Evolutionary conservation across 2,888 invertebrate species (phyloP).

Genomic region (Aphrophora alni): DNA sequence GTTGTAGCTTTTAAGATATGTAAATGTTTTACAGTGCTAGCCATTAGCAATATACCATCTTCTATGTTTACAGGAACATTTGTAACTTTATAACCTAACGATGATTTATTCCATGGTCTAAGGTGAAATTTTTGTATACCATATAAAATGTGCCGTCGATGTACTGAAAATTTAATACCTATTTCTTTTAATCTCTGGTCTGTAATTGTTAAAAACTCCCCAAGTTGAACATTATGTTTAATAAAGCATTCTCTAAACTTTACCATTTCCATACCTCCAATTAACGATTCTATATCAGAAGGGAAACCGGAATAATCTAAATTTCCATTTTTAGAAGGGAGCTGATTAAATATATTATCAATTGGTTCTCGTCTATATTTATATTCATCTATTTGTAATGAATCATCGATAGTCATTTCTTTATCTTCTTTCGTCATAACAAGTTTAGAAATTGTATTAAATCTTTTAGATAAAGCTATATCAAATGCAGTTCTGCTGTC

Average conservation of each 20-base stretch:
- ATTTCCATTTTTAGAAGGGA: conserved; percentile 37
- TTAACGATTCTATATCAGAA: conserved; percentile 36
- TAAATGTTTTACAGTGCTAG: conserved; percentile 38
- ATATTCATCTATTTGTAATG: neutral
- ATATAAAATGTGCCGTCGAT: conserved; percentile 39
- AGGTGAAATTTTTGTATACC: conserved; percentile 45
- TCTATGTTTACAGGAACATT: conserved; percentile 26
- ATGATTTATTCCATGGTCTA: conserved; percentile 43
- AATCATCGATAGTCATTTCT: neutral
- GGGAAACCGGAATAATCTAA: conserved; percentile 42
- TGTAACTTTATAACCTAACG: conserved; percentile 33
- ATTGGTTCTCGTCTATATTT: neutral
- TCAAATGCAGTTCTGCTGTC: conserved; percentile 41
- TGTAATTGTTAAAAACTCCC: conserved; percentile 44
- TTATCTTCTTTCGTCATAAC: conserved; percentile 38
- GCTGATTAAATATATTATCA: conserved; percentile 32
- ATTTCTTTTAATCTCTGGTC: conserved; percentile 42
- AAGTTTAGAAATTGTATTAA: conserved; percentile 41
- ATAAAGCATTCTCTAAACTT: conserved; percentile 33
- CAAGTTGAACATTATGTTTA: conserved; percentile 41
- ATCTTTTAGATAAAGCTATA: conserved; percentile 41
- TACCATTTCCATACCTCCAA: conserved; percentile 40
- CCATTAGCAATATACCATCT: conserved; percentile 34
- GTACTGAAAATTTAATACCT: conserved; percentile 44
- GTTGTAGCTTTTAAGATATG: conserved; percentile 39